These are phyloP conservation scores for Lasioglossum lativentre DNA, from an alignment of 2,888 invertebrate genomes.

Conservation along the genomic window DNA sequence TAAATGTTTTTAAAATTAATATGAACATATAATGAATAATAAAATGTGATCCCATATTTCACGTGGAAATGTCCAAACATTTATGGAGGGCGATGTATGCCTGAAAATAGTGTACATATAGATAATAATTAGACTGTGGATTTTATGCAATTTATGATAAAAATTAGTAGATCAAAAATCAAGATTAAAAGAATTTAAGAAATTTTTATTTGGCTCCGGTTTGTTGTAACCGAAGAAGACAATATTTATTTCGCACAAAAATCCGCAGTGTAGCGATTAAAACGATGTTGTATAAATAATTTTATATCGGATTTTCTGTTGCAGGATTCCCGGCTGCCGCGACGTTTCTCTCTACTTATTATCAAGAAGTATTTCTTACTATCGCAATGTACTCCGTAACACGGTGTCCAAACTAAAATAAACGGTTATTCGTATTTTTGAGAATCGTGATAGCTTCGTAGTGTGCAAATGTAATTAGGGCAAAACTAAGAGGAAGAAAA, in stretches of 20 bases:
- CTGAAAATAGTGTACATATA: background rate
- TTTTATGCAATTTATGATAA: too few species aligned
- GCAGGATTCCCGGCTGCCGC: conserved; percentile 73
- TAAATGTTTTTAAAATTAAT: background rate
- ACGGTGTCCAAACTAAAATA: conserved; percentile 73
- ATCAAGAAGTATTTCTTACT: conserved; percentile 78
- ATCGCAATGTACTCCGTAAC: conserved; percentile 78
- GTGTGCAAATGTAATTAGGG: conserved; percentile 79
- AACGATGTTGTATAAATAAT: background rate
- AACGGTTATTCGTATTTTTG: conserved; percentile 77
- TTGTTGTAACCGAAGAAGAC: background rate
- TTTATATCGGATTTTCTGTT: conserved; percentile 58
- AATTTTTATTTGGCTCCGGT: background rate
- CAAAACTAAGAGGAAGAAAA: conserved; percentile 54
- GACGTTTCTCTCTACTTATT: conserved; percentile 79
- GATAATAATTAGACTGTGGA: background rate
- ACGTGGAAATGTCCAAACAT: background rate
- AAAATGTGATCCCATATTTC: background rate
- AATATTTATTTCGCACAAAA: background rate
- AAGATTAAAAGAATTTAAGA: background rate
- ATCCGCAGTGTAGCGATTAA: background rate
- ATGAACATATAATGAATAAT: background rate
- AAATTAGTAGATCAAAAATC: background rate
- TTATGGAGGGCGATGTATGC: background rate
- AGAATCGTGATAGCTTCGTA: conserved; percentile 80